These are phyloP conservation scores for Aspidapion aeneum DNA, from an alignment of 2,888 invertebrate genomes.

Conservation along the genomic window DNA sequence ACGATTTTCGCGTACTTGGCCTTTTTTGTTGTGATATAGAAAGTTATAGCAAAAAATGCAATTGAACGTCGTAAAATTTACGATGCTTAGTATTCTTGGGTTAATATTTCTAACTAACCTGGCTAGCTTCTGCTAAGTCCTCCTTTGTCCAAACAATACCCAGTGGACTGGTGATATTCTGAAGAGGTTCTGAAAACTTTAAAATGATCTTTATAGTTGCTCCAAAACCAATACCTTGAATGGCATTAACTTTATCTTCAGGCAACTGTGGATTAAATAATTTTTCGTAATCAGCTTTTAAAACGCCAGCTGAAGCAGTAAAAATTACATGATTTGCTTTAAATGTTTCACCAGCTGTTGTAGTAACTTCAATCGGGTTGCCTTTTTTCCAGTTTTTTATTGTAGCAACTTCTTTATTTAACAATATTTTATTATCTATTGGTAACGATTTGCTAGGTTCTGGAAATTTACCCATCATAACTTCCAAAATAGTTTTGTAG, in stretches of 20 bases:
- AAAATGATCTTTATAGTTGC: constrained; percentile 31
- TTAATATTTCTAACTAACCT: no score
- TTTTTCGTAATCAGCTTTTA: constrained; percentile 28
- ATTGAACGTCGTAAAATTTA: no score
- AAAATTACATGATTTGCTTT: constrained; percentile 60
- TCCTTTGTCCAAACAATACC: constrained; percentile 30
- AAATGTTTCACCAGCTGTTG: constrained; percentile 50
- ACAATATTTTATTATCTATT: constrained; percentile 33
- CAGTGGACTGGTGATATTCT: constrained; percentile 21
- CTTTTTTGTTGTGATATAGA: no score
- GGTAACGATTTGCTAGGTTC: constrained; percentile 26
- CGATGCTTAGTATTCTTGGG: no score
- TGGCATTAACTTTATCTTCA: constrained; percentile 27
- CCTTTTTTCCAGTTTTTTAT: constrained; percentile 23
- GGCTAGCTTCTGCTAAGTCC: constrained; percentile 29
- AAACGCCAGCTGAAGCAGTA: constrained; percentile 46
- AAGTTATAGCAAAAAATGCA: no score
- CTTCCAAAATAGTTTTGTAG: constrained; percentile 60
- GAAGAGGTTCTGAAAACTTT: constrained; percentile 30
- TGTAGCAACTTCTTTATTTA: constrained; percentile 30
- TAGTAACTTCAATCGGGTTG: constrained; percentile 36
- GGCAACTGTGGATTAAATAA: constrained; percentile 29
- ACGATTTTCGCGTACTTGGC: no score
- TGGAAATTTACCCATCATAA: constrained; percentile 52
- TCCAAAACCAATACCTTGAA: constrained; percentile 32